Conservation (phyloP, 2,888 invertebrate genomes). For the Cybosia mesomella region DNA sequence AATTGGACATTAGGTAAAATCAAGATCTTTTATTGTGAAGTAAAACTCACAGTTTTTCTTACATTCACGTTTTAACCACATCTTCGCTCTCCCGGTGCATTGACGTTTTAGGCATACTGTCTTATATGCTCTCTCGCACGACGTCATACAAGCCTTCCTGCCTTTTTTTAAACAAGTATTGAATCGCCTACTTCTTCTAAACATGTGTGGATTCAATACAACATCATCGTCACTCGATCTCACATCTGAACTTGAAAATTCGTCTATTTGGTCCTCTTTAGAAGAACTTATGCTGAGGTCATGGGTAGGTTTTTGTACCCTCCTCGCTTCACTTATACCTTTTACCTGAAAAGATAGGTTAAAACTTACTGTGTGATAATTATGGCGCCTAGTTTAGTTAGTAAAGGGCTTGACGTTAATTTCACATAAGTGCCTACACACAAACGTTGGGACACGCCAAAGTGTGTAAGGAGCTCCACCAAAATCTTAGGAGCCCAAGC, state of each 20-base stretch:
- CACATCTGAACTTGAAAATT: not conserved
- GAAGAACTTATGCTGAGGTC: not conserved
- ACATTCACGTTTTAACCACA: constrained; percentile 29
- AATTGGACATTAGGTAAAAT: not conserved
- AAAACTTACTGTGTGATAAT: not conserved
- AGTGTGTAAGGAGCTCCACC: too few species aligned
- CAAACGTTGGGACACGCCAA: too few species aligned
- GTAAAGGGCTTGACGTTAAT: too few species aligned
- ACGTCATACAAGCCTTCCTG: constrained; percentile 22
- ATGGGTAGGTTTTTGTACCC: not conserved
- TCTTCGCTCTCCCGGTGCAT: constrained; percentile 28
- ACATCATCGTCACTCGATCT: not conserved
- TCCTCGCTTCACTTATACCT: constrained; percentile 6
- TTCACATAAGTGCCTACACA: too few species aligned
- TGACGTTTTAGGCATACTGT: constrained; percentile 24
- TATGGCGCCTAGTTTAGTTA: too few species aligned
- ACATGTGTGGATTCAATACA: not conserved
- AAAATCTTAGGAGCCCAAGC: too few species aligned
- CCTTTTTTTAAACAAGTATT: constrained; percentile 22
- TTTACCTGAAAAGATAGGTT: not conserved
- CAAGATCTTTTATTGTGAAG: not conserved
- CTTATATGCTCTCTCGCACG: constrained; percentile 32
- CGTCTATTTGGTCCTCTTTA: not conserved
- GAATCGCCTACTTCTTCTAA: constrained; percentile 18
- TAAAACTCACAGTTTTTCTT: constrained; percentile 21